Conservation (phyloP, 2,797 vertebrate genomes). For the Strix occidentalis region DNA sequence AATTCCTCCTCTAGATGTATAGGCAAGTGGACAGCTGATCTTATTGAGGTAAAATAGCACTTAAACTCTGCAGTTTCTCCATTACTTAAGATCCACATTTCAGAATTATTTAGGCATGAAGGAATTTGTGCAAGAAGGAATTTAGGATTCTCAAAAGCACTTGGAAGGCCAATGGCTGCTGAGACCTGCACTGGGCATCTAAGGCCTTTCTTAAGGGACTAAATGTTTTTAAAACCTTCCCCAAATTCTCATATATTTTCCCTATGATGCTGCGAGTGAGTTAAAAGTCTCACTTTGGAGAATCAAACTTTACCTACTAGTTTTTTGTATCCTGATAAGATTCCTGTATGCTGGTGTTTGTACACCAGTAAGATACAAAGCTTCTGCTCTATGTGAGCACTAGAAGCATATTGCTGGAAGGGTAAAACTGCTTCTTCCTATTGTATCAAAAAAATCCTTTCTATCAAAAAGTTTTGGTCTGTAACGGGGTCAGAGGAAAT, state of each 20-base stretch:
- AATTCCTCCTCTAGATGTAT: neutral
- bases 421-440: constrained; percentile 41
- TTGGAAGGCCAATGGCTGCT: neutral
- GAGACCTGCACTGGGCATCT: neutral
- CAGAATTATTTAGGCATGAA: neutral
- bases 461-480: constrained; percentile 55
- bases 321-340: neutral
- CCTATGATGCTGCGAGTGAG: neutral
- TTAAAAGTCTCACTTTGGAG: neutral
- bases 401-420: neutral
- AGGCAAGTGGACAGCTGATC: neutral
- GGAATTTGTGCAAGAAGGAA: neutral
- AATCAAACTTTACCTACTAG: neutral
- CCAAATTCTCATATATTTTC: neutral
- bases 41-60: neutral
- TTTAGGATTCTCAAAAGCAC: neutral
- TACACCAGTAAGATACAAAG: neutral
- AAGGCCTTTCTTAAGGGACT: neutral
- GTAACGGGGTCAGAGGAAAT: constrained; percentile 69
- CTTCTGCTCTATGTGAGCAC: neutral
- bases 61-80: neutral
- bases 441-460: constrained; percentile 31
- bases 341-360: neutral
- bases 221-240: neutral
- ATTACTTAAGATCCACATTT: neutral